Percentiles rank a stretch among this genome's conserved stretches.
phyloP scores from a whole-genome alignment of 2,888 invertebrate species.

The Octonoba sinensis region DNA sequence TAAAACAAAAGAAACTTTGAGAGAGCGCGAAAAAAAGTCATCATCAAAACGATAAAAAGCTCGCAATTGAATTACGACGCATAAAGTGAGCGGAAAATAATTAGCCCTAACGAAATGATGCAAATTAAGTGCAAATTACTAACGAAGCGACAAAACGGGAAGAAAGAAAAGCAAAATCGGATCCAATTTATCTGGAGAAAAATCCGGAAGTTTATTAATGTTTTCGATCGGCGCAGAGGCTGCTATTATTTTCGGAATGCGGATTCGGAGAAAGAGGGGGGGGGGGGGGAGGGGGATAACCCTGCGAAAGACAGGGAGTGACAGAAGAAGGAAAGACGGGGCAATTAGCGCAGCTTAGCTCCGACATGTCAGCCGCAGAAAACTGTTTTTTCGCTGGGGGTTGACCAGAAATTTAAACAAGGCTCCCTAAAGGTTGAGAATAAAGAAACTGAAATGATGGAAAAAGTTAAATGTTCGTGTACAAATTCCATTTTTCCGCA shows the following conservation, averaged over 20 bases:
- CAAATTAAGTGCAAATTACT: constrained; percentile 63
- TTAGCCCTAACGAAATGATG: constrained; percentile 49
- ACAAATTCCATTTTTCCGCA: too few species aligned
- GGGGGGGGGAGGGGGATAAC: not conserved
- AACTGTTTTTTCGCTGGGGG: constrained; percentile 31
- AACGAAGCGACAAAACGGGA: constrained; percentile 61
- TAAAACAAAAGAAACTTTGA: too few species aligned
- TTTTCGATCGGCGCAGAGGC: constrained; percentile 49
- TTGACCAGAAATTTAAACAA: not conserved
- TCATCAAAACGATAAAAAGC: constrained; percentile 5
- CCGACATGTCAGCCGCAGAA: constrained; percentile 60
- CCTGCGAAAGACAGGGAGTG: constrained; percentile 23
- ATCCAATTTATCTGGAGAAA: constrained; percentile 56
- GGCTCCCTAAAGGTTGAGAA: too few species aligned
- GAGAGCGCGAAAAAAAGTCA: too few species aligned
- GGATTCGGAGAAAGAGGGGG: constrained; percentile 1
- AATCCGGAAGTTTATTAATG: constrained; percentile 63
- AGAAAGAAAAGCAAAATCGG: constrained; percentile 43
- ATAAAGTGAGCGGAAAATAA: constrained; percentile 35
- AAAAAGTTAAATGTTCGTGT: too few species aligned
- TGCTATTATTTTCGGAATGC: constrained; percentile 38
- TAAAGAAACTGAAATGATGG: too few species aligned
- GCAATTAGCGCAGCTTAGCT: constrained; percentile 55
- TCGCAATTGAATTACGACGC: constrained; percentile 17
- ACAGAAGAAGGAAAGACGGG: constrained; percentile 39